Conservation (phyloP, 2,888 invertebrate genomes). For the Napeogenes sylphis region DNA sequence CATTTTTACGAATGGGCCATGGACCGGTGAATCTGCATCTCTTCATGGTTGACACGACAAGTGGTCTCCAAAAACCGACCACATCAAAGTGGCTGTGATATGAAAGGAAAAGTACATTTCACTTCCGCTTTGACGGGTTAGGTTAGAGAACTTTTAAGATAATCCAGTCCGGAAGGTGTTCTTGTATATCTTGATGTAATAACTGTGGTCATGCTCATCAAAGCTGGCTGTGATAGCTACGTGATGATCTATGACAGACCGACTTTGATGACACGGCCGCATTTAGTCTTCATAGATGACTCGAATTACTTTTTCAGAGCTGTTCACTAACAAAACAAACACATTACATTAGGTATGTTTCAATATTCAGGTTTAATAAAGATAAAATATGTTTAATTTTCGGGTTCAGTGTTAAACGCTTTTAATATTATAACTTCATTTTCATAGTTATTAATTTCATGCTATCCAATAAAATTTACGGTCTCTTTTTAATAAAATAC, state of each 20-base stretch:
- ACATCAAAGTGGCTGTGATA: constrained; percentile 99
- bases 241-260: constrained; percentile 86
- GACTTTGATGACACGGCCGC: constrained; percentile 85
- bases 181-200: constrained; percentile 10
- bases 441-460: no score
- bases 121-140: constrained; percentile 92
- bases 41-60: constrained; percentile 10
- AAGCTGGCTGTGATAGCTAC: constrained; percentile 96
- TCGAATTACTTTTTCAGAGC: no score
- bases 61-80: constrained; percentile 79
- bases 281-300: constrained; percentile 36
- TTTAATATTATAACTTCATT: no score
- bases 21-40: constrained; percentile 33
- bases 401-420: no score
- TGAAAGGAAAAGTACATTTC: constrained; percentile 81
- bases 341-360: neutral
- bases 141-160: constrained; percentile 68
- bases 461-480: no score
- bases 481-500: no score
- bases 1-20: constrained; percentile 84
- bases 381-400: no score
- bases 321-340: constrained; percentile 8
- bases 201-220: constrained; percentile 89
- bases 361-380: no score
- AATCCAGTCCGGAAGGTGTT: constrained; percentile 1